Base-by-base conservation (phyloP, 2,888 invertebrate genomes). In the Nemotelus nigrinus region DNA sequence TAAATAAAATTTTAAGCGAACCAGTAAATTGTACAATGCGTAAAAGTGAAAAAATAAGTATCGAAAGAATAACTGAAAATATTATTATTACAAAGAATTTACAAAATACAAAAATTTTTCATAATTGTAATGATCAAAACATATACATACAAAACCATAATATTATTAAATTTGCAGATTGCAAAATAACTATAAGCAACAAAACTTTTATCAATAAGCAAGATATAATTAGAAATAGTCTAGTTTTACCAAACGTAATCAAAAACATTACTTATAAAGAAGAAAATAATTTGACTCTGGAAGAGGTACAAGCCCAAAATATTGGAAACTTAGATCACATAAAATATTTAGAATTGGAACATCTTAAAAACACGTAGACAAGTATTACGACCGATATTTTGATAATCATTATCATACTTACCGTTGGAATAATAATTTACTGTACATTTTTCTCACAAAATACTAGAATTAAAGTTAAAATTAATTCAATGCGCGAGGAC, bases 241-340 rank as follows among this genome's bases (percentile, higher is more conserved):
- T n/a, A n/a, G n/a, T n/a, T n/a, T n/a, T n/a, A n/a, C n/a, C n/a
- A n/a, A n/a, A n/a, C n/a, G n/a, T n/a, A n/a, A n/a, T n/a, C n/a
- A n/a, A n/a, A n/a, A n/a, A n/a, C n/a, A n/a, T n/a, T 57, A 8
- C 57, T n/a, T n/a, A n/a, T n/a, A n/a, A n/a, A n/a, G n/a, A n/a
- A n/a, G n/a, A 8, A 57, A 3, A 57, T n/a, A 57, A 50, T 50
- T 50, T 50, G 8, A 50, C 50, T 50, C 8, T 50, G 8, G 50
- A 50, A 50, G 8, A 5, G 50, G 8, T 50, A 6, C 50, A 50
- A 6, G 50, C 6, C 50, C 50, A 5, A 8, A 57, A 57, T n/a
- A n/a, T n/a, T n/a, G n/a, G n/a, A n/a, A n/a, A 57, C 25, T n/a
- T 57, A 57, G 25, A 57, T 50, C 50, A 57, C 10, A 57, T 57